A percentile compares a stretch with the other conserved stretches of the same genome.
Conservation (phyloP, 2,888 invertebrate genomes). For the Thecophora atra region DNA sequence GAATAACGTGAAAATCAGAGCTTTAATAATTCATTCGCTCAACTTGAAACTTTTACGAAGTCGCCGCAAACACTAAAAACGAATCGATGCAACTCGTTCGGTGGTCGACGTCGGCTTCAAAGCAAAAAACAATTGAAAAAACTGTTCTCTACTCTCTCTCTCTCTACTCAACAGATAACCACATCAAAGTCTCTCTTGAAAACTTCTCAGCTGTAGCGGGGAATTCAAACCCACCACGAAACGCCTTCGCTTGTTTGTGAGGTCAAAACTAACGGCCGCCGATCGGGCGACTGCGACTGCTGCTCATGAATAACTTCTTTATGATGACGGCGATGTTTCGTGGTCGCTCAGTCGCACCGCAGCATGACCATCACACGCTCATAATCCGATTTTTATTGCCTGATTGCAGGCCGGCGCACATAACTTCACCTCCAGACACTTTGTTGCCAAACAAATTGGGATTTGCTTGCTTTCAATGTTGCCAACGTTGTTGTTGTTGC, state of each 20-base stretch:
- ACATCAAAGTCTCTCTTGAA: no score
- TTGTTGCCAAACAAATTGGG: constrained; percentile 29
- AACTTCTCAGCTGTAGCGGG: no score
- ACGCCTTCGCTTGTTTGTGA: background rate
- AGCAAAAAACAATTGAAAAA: constrained; percentile 33
- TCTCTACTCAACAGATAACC: background rate
- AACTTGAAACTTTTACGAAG: constrained; percentile 5
- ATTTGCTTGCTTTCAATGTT: constrained; percentile 6
- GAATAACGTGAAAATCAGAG: background rate
- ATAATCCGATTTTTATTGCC: constrained; percentile 27
- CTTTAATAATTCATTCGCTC: background rate
- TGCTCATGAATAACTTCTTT: constrained; percentile 24
- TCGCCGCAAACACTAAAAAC: background rate
- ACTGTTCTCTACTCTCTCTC: background rate
- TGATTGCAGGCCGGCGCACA: background rate
- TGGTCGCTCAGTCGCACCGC: background rate
- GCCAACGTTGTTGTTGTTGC: background rate
- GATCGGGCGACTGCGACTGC: constrained; percentile 1
- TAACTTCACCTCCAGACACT: constrained; percentile 16
- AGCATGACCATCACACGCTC: constrained; percentile 26
- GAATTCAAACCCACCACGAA: no score
- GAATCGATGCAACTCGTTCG: no score
- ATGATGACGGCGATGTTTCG: constrained; percentile 33
- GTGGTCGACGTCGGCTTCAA: background rate
- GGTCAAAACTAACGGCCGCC: constrained; percentile 17